Evolutionary conservation across 2,113 vertebrate species (phyloP), one percentile per base, ranked within the genome.

Genomic region (Thryonomys swinderianus): DNA sequence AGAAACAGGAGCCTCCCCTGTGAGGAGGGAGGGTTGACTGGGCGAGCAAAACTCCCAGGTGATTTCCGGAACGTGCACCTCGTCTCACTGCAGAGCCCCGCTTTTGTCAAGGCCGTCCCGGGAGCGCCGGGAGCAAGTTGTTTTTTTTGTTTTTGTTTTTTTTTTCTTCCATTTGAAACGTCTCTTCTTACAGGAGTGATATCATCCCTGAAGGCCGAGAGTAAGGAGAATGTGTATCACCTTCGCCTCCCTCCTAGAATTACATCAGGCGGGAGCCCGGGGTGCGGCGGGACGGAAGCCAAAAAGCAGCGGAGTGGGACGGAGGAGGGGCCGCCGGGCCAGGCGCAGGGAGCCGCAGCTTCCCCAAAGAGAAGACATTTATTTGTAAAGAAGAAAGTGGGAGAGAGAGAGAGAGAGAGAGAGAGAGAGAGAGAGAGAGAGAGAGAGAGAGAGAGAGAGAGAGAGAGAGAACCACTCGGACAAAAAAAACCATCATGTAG

Each of bases 211-310:
- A 89, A 95, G 96, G 74, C 64, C 18, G 91, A 91, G 92, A 86
- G 48, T 85, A 85, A 90, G 87, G 73, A 85, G 84, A 96, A 94
- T 95, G 27, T 14, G 67, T 91, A 89, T 97, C 97, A 94, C 86
- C 95, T 96, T 94, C 25, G 0, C 25, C 66, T 91, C 55, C 40
- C 94, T 91, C 96, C 96, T 98, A 94, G 93, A 94, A 95, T 97
- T 96, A 96, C 95, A 95, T 91, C 88, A 95, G 95, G 92, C 81
- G 42, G 23, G 94, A 89, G 86, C 69, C 78, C 21, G 64, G 79
- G 69, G 83, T 88, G 71, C 40, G 23, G 69, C 71, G 80, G 45
- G 91, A 90, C 57, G 37, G 66, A 67, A 71, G 80, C 93, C 92
- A 93, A 84, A 87, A 94, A 84, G 42, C 48, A 74, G 57, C 81